Evolutionary conservation across 2,888 invertebrate species (phyloP).

Genomic region (Drosophila flavopinicola): DNA sequence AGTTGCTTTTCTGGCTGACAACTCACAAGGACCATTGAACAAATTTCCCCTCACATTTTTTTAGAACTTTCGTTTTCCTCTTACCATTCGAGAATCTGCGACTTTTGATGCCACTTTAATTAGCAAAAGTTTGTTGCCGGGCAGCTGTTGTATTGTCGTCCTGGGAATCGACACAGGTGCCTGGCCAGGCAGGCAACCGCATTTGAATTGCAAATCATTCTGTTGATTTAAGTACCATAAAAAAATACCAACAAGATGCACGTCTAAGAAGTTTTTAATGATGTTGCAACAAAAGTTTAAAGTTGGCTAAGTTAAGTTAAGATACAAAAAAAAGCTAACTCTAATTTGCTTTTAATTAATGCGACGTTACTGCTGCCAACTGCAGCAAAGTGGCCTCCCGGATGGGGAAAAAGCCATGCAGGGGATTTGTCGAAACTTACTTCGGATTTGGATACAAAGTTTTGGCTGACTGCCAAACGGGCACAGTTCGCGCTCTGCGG

Average conservation of each 20-base stretch:
- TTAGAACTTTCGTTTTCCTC: slow-evolving; percentile 27
- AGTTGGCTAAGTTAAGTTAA: slow-evolving; percentile 22
- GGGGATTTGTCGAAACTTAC: slow-evolving; percentile 43
- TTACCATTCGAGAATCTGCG: slow-evolving; percentile 8
- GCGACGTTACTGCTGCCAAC: slow-evolving; percentile 37
- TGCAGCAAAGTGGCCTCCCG: slow-evolving; percentile 23
- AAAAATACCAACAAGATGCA: slow-evolving; percentile 23
- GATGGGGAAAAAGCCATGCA: slow-evolving; percentile 29
- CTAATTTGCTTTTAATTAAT: slow-evolving; percentile 74
- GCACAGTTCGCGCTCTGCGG: slow-evolving; percentile 24
- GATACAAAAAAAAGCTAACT: slow-evolving; percentile 21
- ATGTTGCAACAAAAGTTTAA: slow-evolving; percentile 59
- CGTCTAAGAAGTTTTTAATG: slow-evolving; percentile 73
- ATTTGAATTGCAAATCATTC: slow-evolving; percentile 74
- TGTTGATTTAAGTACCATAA: slow-evolving; percentile 50
- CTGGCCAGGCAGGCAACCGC: slow-evolving; percentile 9
- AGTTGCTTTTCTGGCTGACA: slow-evolving; percentile 3
- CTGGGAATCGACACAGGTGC: slow-evolving; percentile 62
- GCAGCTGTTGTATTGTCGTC: slow-evolving; percentile 57
- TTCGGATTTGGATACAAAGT: slow-evolving; percentile 23
- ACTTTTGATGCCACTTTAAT: slow-evolving; percentile 66
- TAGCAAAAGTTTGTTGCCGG: slow-evolving; percentile 53
- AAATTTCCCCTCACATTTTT: slow-evolving; percentile 11
- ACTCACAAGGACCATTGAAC: slow-evolving; percentile 30
- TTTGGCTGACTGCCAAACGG: slow-evolving; percentile 39